Base-by-base conservation (phyloP, 1,140 invertebrate genomes). In the Batillaria attramentaria region DNA sequence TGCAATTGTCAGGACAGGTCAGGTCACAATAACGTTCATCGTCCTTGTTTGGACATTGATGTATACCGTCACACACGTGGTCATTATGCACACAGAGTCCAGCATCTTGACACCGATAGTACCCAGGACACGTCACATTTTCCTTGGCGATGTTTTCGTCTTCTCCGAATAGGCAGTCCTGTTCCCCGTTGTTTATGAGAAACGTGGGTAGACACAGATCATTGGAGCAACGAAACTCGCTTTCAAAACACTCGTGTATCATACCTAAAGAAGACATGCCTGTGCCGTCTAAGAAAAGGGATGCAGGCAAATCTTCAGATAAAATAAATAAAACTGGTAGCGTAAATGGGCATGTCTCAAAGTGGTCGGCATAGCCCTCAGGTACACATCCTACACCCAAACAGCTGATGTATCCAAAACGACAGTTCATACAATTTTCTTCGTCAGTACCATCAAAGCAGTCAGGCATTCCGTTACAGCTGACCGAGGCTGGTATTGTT, bases 11-110 rank as follows among this genome's bases (percentile, higher is more conserved):
- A 24, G 79, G 79, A 24, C 69, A 77, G 2, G 65, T 60, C 0
- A 50, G 8, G 37, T 80, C 4, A 54, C 79, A 80, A 18, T 77
- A 68, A 0, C 72, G 54, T 35, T 77, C 79, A 37, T 80, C 79
- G 43, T 77, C 79, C 31, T 77, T 69, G 31, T 80, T n/a, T 16
- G 79, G 79, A 35, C 79, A 80, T 24, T 80, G 74, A 57, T 72
- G 43, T 16, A 62, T 10, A 10, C 57, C 42, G 60, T 80, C 79
- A 66, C 79, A 80, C 1, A 80, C 18, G 31, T 73, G 39, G 10
- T 80, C 57, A n/a, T 60, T 70, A 39, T 77, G 74, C n/a, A 80
- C 41, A 68, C 79, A 80, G 1, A 72, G 33, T 1, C 69, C 28
- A 10, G 54, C 60, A 13, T 50, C 10, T 18, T 73, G 60, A 35